Evolutionary conservation across 2,888 invertebrate species (phyloP).

Genomic region (Lypha dubia): DNA sequence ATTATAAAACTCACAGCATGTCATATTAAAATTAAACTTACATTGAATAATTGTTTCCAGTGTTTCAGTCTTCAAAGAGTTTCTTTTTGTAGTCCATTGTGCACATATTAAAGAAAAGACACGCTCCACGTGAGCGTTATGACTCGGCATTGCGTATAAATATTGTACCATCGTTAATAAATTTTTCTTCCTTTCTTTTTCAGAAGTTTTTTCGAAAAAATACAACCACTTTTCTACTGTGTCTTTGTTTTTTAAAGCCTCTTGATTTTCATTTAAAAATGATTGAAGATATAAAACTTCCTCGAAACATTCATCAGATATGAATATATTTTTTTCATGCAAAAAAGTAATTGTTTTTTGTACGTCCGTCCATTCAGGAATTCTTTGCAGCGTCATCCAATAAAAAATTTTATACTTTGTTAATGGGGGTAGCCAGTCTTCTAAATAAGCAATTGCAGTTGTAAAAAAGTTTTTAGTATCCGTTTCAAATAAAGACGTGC

Average conservation of each 20-base stretch:
- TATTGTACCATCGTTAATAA: slow-evolving; percentile 54
- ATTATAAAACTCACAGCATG: too few relatives aligned
- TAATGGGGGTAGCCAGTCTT: slow-evolving; percentile 51
- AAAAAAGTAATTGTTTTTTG: slow-evolving; percentile 34
- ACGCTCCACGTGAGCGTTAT: slow-evolving; percentile 35
- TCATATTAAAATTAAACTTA: slow-evolving; percentile 21
- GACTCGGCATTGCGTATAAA: slow-evolving; percentile 54
- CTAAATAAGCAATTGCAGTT: slow-evolving; percentile 53
- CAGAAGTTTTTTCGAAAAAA: slow-evolving; percentile 24
- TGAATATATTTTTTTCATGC: too few relatives aligned
- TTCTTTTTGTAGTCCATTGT: too few relatives aligned
- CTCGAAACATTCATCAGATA: slow-evolving; percentile 31
- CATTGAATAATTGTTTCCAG: slow-evolving; percentile 21
- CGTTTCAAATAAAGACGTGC: too few relatives aligned
- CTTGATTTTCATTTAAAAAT: slow-evolving; percentile 13
- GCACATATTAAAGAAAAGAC: too few relatives aligned
- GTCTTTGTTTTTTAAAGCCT: slow-evolving; percentile 11
- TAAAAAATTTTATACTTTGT: too few relatives aligned
- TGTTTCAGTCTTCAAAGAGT: slow-evolving; percentile 44
- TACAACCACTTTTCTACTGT: slow-evolving; percentile 27
- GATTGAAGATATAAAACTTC: too few relatives aligned
- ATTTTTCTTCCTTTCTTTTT: slow-evolving; percentile 41
- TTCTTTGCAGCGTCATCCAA: slow-evolving; percentile 42
- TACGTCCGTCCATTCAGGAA: slow-evolving; percentile 39
- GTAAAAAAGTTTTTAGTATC: slow-evolving; percentile 54